Conservation (phyloP, 1,140 invertebrate genomes). For the Eupristina koningsbergeri region DNA sequence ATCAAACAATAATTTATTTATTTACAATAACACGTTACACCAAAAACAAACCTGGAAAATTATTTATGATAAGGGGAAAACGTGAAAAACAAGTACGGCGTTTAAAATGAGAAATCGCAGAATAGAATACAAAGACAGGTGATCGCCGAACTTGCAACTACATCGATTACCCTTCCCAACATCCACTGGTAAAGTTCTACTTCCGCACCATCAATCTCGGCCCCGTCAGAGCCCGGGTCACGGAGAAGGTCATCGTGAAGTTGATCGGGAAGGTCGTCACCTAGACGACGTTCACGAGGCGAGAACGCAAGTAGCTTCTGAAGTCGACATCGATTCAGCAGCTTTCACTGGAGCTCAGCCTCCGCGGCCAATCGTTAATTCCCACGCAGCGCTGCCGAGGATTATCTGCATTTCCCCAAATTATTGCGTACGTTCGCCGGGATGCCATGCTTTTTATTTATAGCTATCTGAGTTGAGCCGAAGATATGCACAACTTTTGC, state of each 20-base stretch:
- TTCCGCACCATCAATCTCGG: no score
- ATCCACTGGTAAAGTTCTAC: not conserved
- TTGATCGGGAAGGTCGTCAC: no score
- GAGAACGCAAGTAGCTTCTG: not conserved
- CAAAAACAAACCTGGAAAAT: not conserved
- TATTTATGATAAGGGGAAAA: no score
- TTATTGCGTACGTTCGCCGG: no score
- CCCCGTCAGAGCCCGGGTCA: no score
- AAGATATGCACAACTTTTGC: no score
- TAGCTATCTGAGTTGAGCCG: not conserved
- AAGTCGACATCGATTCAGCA: not conserved
- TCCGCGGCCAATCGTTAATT: conserved; percentile 35
- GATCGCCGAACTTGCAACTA: not conserved
- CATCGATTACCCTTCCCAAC: not conserved
- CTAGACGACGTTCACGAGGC: not conserved
- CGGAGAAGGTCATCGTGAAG: no score
- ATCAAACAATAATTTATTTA: no score
- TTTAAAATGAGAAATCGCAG: no score
- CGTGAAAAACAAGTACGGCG: no score
- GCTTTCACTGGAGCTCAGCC: no score
- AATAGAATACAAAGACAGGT: not conserved
- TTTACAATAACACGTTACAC: not conserved
- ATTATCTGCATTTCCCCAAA: not conserved
- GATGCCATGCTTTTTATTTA: not conserved
- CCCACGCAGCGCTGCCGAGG: not conserved